Evolutionary conservation across 2,113 vertebrate species (phyloP).

Genomic region (Nesoenas mayeri): DNA sequence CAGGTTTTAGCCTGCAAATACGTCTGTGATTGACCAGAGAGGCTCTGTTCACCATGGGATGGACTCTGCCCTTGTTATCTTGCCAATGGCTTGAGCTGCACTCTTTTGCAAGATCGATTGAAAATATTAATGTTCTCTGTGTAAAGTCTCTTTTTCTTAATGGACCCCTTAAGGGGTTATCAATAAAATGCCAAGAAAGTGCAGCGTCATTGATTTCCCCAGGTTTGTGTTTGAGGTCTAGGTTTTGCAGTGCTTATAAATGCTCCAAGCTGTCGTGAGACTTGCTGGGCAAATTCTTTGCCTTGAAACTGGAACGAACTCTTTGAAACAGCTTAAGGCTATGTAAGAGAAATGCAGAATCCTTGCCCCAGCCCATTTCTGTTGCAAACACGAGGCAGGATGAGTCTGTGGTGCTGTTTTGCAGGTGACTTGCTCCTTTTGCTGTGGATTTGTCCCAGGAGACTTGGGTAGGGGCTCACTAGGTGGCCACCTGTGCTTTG

Average conservation of each 20-base stretch:
- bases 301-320: conserved; percentile 15
- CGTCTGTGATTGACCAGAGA: not conserved
- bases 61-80: not conserved
- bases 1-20: not conserved
- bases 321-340: conserved; percentile 29
- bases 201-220: conserved; percentile 37
- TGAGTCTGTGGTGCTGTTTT: not conserved
- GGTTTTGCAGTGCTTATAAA: conserved; percentile 21
- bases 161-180: conserved; percentile 46
- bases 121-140: not conserved
- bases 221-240: conserved; percentile 40
- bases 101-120: conserved; percentile 3
- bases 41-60: not conserved
- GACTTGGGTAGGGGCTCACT: not conserved
- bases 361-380: not conserved
- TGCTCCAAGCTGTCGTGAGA: not conserved
- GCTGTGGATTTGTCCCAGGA: not conserved
- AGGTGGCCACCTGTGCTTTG: not conserved
- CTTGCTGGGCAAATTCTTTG: not conserved
- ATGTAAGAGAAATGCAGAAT: not conserved
- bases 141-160: conserved; percentile 52
- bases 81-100: not conserved
- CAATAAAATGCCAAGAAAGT: conserved; percentile 67
- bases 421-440: not conserved
- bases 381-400: not conserved